phyloP scores from a whole-genome alignment of 2,113 vertebrate genomes.

The Oncorhynchus tshawytscha region DNA sequence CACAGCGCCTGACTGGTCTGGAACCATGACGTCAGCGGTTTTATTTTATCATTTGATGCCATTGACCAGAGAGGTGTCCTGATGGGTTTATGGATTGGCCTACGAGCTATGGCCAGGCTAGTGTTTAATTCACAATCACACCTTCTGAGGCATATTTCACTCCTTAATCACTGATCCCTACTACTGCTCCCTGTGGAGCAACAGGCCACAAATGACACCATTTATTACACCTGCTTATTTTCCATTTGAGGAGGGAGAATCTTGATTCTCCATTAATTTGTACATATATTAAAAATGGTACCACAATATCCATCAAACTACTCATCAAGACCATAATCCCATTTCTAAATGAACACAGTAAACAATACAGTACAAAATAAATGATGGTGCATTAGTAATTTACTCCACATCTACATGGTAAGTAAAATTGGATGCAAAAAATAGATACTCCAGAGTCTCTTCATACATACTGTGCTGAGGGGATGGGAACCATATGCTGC shows the following conservation, averaged over 20 bases:
- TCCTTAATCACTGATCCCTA: conserved; percentile 9
- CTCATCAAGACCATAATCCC: background rate
- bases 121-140: conserved; percentile 20
- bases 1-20: background rate
- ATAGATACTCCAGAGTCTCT: background rate
- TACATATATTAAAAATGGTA: background rate
- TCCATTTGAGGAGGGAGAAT: background rate
- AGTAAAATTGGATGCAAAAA: background rate
- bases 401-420: background rate
- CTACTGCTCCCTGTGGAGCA: background rate
- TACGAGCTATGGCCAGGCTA: background rate
- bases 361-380: background rate
- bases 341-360: background rate
- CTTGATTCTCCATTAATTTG: conserved; percentile 14
- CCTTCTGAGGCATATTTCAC: conserved; percentile 14
- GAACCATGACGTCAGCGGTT: background rate
- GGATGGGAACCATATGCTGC: conserved; percentile 5
- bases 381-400: background rate
- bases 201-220: conserved; percentile 1
- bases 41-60: background rate
- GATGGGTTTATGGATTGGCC: conserved; percentile 17
- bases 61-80: background rate
- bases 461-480: background rate
- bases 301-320: background rate
- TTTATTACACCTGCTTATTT: conserved; percentile 19